Percentiles rank a stretch among this genome's conserved stretches.
Conservation (phyloP, 2,888 invertebrate genomes). For the Orthosia gracilis region DNA sequence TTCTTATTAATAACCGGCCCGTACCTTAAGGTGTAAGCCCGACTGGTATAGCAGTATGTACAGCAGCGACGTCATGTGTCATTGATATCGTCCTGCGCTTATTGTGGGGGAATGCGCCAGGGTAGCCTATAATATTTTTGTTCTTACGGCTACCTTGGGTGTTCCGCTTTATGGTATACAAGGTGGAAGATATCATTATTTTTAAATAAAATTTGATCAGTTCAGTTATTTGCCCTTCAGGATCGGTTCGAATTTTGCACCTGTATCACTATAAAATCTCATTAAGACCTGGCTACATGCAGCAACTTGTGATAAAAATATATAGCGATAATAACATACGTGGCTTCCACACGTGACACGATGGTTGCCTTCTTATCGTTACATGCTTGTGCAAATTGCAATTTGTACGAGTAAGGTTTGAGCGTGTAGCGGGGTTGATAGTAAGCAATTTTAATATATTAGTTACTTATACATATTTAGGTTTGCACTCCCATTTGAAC, state of each 20-base stretch:
- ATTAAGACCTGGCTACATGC: background rate
- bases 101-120: background rate
- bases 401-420: background rate
- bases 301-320: background rate
- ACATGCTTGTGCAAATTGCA: background rate
- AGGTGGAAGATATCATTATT: background rate
- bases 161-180: background rate
- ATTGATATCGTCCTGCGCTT: background rate
- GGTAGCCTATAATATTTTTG: background rate
- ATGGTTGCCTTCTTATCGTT: background rate
- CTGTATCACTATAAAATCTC: background rate
- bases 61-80: background rate
- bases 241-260: background rate
- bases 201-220: background rate
- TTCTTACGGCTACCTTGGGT: background rate
- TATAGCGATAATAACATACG: background rate
- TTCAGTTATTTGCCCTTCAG: background rate
- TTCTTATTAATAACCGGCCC: too few relatives aligned
- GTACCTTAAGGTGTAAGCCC: too few relatives aligned
- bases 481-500: conserved; percentile 61
- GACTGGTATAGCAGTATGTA: background rate
- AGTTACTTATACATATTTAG: conserved; percentile 54
- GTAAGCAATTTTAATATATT: conserved; percentile 22
- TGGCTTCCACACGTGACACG: background rate
- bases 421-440: conserved; percentile 8